Conservation (phyloP, 2,888 invertebrate species). For the Entomobrya multifasciata region DNA sequence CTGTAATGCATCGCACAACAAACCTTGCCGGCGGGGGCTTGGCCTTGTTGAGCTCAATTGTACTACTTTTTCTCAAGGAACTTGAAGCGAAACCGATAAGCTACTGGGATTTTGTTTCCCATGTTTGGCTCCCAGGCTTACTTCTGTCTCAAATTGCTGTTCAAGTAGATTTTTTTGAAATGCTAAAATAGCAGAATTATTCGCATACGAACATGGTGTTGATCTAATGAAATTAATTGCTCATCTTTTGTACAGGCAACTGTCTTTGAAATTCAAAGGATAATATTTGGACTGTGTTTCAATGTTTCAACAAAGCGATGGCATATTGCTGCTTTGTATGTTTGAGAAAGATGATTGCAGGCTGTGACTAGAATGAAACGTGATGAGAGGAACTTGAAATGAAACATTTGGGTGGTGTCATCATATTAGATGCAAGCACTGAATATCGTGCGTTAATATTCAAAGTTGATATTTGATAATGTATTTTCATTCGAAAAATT, state of each 20-base stretch:
- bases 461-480: no score
- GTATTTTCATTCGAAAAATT: no score
- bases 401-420: no score
- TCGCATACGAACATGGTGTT: no score
- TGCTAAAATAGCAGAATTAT: no score
- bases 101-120: slow-evolving; percentile 53
- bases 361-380: neutral
- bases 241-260: slow-evolving; percentile 37
- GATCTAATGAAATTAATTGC: no score
- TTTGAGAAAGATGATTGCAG: slow-evolving; percentile 27
- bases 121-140: slow-evolving; percentile 52
- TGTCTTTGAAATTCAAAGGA: slow-evolving; percentile 52
- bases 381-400: neutral
- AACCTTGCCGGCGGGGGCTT: slow-evolving; percentile 26
- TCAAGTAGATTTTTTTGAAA: neutral
- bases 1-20: slow-evolving; percentile 43
- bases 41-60: slow-evolving; percentile 12
- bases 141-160: slow-evolving; percentile 38
- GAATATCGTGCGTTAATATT: no score
- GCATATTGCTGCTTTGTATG: slow-evolving; percentile 59
- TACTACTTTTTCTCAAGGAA: slow-evolving; percentile 52
- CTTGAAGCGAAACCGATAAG: slow-evolving; percentile 33
- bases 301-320: slow-evolving; percentile 63
- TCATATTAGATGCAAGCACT: no score
- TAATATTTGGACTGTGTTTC: slow-evolving; percentile 60